Base-by-base conservation (phyloP, 53 echinoderm and acorn worm species). In the Henricia sp. region DNA sequence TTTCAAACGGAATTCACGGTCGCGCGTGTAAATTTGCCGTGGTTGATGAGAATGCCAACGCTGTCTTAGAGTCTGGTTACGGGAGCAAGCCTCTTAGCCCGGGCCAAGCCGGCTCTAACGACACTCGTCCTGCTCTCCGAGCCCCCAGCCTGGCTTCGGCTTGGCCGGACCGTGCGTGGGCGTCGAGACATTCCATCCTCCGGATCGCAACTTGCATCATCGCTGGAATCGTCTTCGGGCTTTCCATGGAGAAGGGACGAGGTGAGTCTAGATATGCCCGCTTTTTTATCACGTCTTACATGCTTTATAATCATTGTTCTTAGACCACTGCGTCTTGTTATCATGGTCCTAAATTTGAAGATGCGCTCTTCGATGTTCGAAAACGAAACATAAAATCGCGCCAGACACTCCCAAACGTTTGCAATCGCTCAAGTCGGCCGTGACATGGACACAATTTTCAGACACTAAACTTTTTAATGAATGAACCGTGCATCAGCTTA, bases 181-280 rank as follows among this genome's bases (percentile, higher is more conserved):
- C 33, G 80, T n/a, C 39, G 44, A 32, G 28, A 23, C 17, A 17
- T 1, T 30, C 62, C 44, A 28, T 43, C 46, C 62, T 62, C 6
- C 80, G 76, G 6, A 40, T 86, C 54, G 25, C 26, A 3, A 65
- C 71, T 12, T 91, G 93, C 67, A 25, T 83, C 53, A 14, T 67
- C 5, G 84, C 94, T n/a, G 99, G 99, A 8, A 51, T 87, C 28
- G 72, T 92, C 29, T 97, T 94, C 75, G 99, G 99, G 28, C 76
- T 94, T 35, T 78, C 85, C 2, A 85, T 92, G 83, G 99, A 97
- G 76, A 97, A 97, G 51, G 99, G 99, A 35, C 83, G 99, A 73
- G 99, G 99, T 97, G 72, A 83, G 91, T 25, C 32, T 63, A n/a
- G n/a, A n/a, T n/a, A n/a, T n/a, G n/a, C n/a, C n/a, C n/a, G n/a